Conservation (phyloP, 2,888 invertebrate genomes). For the Athripsodes cinereus region DNA sequence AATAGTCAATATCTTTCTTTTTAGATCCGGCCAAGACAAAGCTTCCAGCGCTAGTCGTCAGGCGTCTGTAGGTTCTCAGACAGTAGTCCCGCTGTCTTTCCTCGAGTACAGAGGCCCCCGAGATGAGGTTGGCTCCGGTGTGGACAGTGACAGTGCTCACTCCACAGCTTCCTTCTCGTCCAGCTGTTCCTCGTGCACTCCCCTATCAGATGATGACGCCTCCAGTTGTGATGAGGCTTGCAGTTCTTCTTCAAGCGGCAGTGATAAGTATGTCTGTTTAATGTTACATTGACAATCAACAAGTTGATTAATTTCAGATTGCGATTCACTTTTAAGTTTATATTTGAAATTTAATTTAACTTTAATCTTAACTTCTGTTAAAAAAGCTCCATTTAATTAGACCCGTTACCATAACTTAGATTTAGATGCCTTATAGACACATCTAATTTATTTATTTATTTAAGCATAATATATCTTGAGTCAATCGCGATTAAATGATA, state of each 20-base stretch:
- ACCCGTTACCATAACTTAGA: too few species aligned
- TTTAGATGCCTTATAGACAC: too few species aligned
- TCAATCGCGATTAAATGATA: too few species aligned
- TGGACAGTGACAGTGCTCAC: constrained; percentile 43
- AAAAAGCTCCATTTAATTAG: too few species aligned
- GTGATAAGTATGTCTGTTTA: constrained; percentile 35
- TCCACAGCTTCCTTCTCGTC: constrained; percentile 37
- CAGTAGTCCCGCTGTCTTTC: constrained; percentile 44
- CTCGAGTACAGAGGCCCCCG: constrained; percentile 47
- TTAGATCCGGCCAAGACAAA: constrained; percentile 12
- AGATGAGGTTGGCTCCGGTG: constrained; percentile 42
- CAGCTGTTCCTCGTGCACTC: constrained; percentile 42
- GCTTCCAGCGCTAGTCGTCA: constrained; percentile 10
- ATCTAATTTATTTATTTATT: too few species aligned
- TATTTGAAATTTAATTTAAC: too few species aligned
- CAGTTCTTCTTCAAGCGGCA: constrained; percentile 37
- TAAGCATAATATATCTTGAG: too few species aligned
- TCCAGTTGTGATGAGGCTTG: constrained; percentile 29
- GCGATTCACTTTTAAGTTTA: too few species aligned
- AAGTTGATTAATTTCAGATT: too few species aligned
- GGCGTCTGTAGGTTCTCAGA: constrained; percentile 18
- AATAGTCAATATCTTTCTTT: too few species aligned
- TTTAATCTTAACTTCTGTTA: too few species aligned
- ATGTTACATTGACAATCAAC: too few species aligned
- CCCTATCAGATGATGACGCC: constrained; percentile 42